These are phyloP conservation scores for Trinectes maculatus DNA, from an alignment of 2,113 vertebrate species.

Conservation along the genomic window DNA sequence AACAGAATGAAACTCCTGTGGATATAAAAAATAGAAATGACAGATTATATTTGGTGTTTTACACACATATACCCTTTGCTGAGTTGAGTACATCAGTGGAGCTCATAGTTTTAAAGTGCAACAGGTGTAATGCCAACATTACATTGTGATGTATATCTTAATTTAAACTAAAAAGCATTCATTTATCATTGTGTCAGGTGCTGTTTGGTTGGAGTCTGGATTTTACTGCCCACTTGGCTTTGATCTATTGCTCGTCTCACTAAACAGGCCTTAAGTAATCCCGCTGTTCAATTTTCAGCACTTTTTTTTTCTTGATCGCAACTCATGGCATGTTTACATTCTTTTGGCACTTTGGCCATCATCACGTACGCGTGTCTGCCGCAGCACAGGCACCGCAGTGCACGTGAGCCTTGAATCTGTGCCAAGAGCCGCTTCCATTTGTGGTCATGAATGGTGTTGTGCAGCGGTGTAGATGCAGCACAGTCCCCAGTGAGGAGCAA, in stretches of 20 bases:
- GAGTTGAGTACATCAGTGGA: conserved; percentile 19
- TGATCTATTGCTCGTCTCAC: conserved; percentile 43
- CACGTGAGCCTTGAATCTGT: conserved; percentile 63
- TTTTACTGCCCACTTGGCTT: conserved; percentile 27
- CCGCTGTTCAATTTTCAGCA: conserved; percentile 30
- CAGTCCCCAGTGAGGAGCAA: conserved; percentile 66
- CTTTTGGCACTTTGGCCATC: conserved; percentile 19
- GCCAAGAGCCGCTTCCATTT: conserved; percentile 66
- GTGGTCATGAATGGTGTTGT: conserved; percentile 65
- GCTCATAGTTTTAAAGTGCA: conserved; percentile 1
- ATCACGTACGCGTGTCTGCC: conserved; percentile 32
- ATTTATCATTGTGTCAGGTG: conserved; percentile 22
- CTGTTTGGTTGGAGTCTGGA: conserved; percentile 5
- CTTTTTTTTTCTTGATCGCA: conserved; percentile 20
- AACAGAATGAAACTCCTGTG: too few relatives aligned
- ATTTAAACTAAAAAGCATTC: conserved; percentile 21
- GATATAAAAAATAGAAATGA: too few relatives aligned
- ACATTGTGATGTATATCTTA: conserved; percentile 5
- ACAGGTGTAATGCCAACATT: conserved; percentile 43
- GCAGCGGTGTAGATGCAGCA: conserved; percentile 41
- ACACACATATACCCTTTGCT: background rate
- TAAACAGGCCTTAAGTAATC: conserved; percentile 32
- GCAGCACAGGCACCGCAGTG: conserved; percentile 12
- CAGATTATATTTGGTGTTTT: background rate
- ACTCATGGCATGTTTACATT: conserved; percentile 49